phyloP scores from a whole-genome alignment of 2,113 vertebrate genomes.

The Chaetura pelagica region DNA sequence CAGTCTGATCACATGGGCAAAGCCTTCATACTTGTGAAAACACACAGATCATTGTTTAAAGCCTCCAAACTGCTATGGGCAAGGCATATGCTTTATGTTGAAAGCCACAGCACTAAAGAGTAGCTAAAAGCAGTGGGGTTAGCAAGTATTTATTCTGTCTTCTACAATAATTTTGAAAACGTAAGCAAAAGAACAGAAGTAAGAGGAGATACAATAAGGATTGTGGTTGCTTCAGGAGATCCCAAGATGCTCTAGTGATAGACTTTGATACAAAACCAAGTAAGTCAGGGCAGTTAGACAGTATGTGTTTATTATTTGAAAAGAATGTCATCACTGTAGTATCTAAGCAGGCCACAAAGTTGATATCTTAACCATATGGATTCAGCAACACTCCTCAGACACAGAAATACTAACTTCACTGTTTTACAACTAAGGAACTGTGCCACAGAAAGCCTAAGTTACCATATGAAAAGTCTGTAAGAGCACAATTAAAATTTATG shows the following conservation, averaged over 20 bases:
- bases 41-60: neutral
- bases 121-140: neutral
- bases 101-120: neutral
- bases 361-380: neutral
- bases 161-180: neutral
- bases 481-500: neutral
- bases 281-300: neutral
- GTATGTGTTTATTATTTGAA: neutral
- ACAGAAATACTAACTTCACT: neutral
- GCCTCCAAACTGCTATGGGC: neutral
- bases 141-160: neutral
- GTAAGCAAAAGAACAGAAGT: neutral
- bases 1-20: neutral
- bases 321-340: neutral
- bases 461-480: neutral
- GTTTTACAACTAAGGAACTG: neutral
- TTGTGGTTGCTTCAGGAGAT: neutral
- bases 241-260: neutral
- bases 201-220: neutral
- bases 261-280: neutral
- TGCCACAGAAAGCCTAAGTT: neutral
- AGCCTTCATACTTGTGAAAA: neutral
- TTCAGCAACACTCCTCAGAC: neutral
- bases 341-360: neutral
- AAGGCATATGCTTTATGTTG: neutral